phyloP scores from a whole-genome alignment of 2,888 invertebrate genomes.

The Philereme transversata region DNA sequence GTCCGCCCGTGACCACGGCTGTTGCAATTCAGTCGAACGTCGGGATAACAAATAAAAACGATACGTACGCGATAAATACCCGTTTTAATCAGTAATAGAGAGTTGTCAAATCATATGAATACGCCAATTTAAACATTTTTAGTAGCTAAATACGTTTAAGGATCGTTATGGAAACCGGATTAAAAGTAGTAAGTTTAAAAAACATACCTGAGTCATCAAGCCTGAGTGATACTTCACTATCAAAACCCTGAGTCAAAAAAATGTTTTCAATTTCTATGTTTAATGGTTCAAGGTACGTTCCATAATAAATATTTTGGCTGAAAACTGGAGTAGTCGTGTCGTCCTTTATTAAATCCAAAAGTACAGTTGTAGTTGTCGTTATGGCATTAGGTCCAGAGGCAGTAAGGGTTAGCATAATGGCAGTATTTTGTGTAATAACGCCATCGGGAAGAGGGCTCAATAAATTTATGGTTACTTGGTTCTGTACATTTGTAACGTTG shows the following conservation, averaged over 20 bases:
- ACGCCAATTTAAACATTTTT: too few relatives aligned
- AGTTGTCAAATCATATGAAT: too few relatives aligned
- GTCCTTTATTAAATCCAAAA: constrained; percentile 65
- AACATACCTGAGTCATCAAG: constrained; percentile 61
- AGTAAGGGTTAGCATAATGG: constrained; percentile 56
- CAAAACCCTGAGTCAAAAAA: constrained; percentile 59
- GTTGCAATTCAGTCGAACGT: too few relatives aligned
- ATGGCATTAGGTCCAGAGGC: constrained; percentile 59
- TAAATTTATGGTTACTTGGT: constrained; percentile 49
- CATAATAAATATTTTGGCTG: constrained; percentile 56
- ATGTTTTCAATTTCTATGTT: constrained; percentile 52
- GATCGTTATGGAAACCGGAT: not conserved
- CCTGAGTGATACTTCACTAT: constrained; percentile 51
- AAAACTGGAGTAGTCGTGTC: constrained; percentile 62
- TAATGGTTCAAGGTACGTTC: constrained; percentile 44
- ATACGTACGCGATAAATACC: too few relatives aligned
- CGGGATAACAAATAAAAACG: too few relatives aligned
- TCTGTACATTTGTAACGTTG: constrained; percentile 39
- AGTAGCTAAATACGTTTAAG: too few relatives aligned
- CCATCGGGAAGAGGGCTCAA: constrained; percentile 48
- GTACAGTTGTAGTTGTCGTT: constrained; percentile 54
- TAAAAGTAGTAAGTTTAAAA: too few relatives aligned
- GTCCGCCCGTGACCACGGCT: too few relatives aligned
- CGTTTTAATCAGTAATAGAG: too few relatives aligned
- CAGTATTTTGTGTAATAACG: constrained; percentile 55